Base-by-base conservation (phyloP, 2,113 vertebrate genomes). In the Pseudonaja textilis region DNA sequence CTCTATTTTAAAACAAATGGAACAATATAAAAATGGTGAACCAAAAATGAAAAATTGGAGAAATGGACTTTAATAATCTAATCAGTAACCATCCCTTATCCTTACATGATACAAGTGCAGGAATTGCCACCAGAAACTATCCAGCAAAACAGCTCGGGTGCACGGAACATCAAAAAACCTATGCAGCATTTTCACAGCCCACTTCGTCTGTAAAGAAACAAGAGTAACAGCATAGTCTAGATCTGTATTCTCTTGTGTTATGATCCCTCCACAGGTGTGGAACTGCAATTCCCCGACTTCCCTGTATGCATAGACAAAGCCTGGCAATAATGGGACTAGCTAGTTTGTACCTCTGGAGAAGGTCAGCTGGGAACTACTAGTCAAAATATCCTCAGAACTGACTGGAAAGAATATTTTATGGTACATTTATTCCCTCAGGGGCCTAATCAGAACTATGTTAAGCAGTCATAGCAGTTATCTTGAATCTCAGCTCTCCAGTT, bases 91-190 rank as follows among this genome's bases (percentile, higher is more conserved):
- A 0, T 1, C 42, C 89, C 55, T 89, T 91, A 23, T 85, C 12
- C 90, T 92, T 95, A 97, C 97, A 95, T 97, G 96, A 95, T 96
- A 96, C 64, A 94, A 95, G 8, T 97, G 96, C 34, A 97, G 96
- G 95, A 97, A 98, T 16, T 97, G 91, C 93, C 94, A 97, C 92
- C 92, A 98, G 94, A 97, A 98, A 92, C 96, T 96, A 61, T 97
- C 96, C 93, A 97, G 95, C 93, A 97, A 94, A 26, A 97, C 93
- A 91, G 88, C 56, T 52, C 74, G 92, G 42, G 88, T 61, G 5
- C 7, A 4, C 34, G 96, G 92, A 52, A 96, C 95, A 29, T 91
- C 5, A 0, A 98, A 95, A 90, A 97, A 97, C 91, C 93, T 96
- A 94, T 87, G 91, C 50, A 96, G 92, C 54, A 91, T 95, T 95